These are phyloP conservation scores for Silurus aristotelis DNA, from an alignment of 2,797 vertebrate genomes.

Conservation along the genomic window DNA sequence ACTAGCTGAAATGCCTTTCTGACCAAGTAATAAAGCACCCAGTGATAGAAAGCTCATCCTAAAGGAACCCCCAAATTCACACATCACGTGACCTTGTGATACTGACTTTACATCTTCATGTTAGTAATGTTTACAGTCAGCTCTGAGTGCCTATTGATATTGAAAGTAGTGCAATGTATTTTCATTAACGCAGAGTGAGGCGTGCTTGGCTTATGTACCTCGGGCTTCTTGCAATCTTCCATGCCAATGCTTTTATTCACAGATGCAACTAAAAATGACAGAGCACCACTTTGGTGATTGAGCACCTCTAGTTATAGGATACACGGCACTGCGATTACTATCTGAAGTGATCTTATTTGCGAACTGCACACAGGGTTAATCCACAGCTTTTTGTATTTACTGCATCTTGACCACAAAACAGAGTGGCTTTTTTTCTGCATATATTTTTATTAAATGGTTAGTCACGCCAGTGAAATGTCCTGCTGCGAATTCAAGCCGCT, in stretches of 20 bases:
- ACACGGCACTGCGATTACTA: constrained; percentile 9
- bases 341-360: background rate
- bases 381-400: background rate
- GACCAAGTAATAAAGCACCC: background rate
- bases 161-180: constrained; percentile 43
- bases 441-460: background rate
- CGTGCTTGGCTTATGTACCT: constrained; percentile 51
- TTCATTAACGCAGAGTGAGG: constrained; percentile 54
- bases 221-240: constrained; percentile 39
- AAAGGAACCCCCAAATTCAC: background rate
- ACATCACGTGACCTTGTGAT: background rate
- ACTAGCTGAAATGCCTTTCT: background rate
- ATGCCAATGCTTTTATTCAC: constrained; percentile 60
- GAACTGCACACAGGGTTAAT: constrained; percentile 9
- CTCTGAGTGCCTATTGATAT: constrained; percentile 40
- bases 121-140: constrained; percentile 44
- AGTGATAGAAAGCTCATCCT: background rate
- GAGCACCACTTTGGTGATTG: constrained; percentile 53
- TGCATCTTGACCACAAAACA: background rate
- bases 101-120: constrained; percentile 35
- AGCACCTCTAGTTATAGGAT: constrained; percentile 46
- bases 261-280: constrained; percentile 62
- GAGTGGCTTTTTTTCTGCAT: no score
- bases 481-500: constrained; percentile 42
- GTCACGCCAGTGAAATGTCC: constrained; percentile 7